These are phyloP conservation scores for Adelosebastes latens DNA, from an alignment of 2,797 vertebrate genomes.

Conservation along the genomic window DNA sequence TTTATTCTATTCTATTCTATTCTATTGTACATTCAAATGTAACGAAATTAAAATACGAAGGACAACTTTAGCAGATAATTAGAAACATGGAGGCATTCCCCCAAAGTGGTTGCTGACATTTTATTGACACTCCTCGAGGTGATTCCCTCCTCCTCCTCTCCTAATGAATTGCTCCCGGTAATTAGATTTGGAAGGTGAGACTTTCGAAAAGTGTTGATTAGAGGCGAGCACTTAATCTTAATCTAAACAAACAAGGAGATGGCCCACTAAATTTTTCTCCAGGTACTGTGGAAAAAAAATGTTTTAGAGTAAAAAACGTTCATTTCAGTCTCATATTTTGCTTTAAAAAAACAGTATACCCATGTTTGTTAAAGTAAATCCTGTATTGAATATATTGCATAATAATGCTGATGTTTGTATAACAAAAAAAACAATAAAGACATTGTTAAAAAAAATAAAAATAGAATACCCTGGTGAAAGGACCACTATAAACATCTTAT, in stretches of 20 bases:
- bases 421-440: too few species aligned
- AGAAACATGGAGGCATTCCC: slow-evolving; percentile 38
- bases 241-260: slow-evolving; percentile 86
- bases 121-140: slow-evolving; percentile 65
- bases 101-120: slow-evolving; percentile 40
- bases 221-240: slow-evolving; percentile 72
- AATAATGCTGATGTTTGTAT: too few species aligned
- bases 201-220: slow-evolving; percentile 87
- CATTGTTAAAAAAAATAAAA: too few species aligned
- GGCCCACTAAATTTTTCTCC: slow-evolving; percentile 16
- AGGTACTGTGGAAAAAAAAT: not conserved
- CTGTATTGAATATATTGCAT: too few species aligned
- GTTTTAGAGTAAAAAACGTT: not conserved
- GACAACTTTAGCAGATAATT: slow-evolving; percentile 68
- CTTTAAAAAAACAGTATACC: not conserved
- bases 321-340: not conserved
- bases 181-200: slow-evolving; percentile 92
- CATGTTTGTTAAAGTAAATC: too few species aligned
- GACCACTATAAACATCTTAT: not conserved
- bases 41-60: slow-evolving; percentile 75
- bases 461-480: not conserved
- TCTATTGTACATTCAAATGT: slow-evolving; percentile 73
- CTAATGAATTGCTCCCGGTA: slow-evolving; percentile 90
- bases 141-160: slow-evolving; percentile 82
- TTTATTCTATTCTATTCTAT: too few species aligned